Evolutionary conservation across 2,113 vertebrate genomes (phyloP).

Genomic region (Sebastes schlegelii): DNA sequence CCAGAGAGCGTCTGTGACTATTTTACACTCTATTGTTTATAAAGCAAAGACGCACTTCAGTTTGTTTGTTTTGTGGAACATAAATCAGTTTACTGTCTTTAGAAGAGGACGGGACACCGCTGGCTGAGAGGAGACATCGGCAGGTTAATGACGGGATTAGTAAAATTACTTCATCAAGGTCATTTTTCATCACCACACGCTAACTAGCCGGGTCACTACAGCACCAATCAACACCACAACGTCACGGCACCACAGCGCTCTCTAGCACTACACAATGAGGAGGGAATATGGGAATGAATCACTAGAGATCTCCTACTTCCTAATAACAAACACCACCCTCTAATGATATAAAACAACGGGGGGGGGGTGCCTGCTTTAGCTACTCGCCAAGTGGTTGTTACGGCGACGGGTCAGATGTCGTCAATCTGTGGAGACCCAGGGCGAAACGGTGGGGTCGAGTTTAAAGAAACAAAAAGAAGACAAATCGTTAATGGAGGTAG

Average conservation of each 20-base stretch:
- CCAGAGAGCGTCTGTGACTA: background rate
- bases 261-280: conserved; percentile 41
- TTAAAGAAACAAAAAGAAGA: conserved; percentile 25
- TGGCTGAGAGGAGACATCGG: conserved; percentile 46
- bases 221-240: conserved; percentile 51
- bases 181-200: conserved; percentile 28
- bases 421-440: conserved; percentile 74
- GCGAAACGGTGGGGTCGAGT: conserved; percentile 36
- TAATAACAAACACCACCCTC: background rate
- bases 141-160: conserved; percentile 33
- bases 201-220: conserved; percentile 25
- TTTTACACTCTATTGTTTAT: too few species aligned
- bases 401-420: conserved; percentile 73
- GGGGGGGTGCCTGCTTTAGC: conserved; percentile 46
- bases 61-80: background rate
- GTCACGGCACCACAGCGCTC: conserved; percentile 50
- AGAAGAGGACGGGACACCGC: conserved; percentile 9
- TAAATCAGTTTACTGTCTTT: background rate
- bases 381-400: conserved; percentile 81
- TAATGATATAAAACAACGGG: conserved; percentile 10
- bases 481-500: conserved; percentile 59
- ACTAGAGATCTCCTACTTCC: conserved; percentile 9
- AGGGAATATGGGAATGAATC: conserved; percentile 3
- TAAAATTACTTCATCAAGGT: conserved; percentile 12
- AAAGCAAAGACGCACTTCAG: too few species aligned